Base-by-base conservation (phyloP, 2,113 vertebrate species). In the Haplotaxodon microlepis region DNA sequence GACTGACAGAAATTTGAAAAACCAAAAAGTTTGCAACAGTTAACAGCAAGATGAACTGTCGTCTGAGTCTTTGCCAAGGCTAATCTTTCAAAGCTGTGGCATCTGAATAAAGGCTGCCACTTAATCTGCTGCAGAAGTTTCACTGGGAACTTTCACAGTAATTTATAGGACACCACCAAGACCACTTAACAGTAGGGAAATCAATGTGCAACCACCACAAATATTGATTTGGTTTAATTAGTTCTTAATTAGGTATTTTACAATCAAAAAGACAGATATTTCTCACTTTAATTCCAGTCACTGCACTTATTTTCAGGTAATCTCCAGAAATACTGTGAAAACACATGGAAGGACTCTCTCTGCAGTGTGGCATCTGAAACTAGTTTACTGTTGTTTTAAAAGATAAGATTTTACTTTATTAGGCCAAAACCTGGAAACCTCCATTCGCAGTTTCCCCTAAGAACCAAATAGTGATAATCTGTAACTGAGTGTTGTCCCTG, bases 321-420 rank as follows among this genome's bases (percentile, higher is more conserved):
- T 83, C 92, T 73, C 86, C 90, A 88, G 88, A 90, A 40, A 88
- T 82, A 85, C 40, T 76, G 61, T 53, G 82, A 83, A 69, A 57
- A 50, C 53, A 73, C 73, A 91, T 57, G 47, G 24, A 16, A 83
- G 47, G 50, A 83, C 81, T 88, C 10, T 88, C 59, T 78, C 45
- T 7, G 40, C 5, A 42, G 17, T 40, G 11, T 66, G 10, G 19
- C 11, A 13, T 40, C 34, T 21, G 63, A 69, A 69, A 69, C 63
- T 69, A 40, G 34, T 38, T 69, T 69, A 69, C 19, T 69, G 11
- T 21, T 69, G 19, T 21, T 38, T 69, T 38, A n/a, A 36, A 38
- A 21, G 34, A n/a, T 38, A 13, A 5, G 19, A 36, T n/a, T 21
- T 66, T 69, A 38, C 34, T n/a, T 69, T 38, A 69, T 66, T 38